These are phyloP conservation scores for Pachymerium ferrugineum DNA, from an alignment of 2,888 invertebrate species.

Conservation along the genomic window DNA sequence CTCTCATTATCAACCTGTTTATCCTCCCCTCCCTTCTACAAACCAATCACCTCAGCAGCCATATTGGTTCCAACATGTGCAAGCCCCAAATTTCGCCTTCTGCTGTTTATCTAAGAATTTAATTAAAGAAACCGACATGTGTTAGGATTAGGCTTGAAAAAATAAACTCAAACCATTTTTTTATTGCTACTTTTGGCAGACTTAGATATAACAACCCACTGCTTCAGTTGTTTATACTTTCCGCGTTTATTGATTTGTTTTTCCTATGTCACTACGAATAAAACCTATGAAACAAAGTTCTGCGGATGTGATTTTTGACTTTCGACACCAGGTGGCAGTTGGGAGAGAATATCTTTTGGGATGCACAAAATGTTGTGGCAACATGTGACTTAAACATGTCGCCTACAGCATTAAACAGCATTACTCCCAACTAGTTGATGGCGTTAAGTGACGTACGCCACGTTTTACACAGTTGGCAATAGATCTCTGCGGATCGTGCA, in stretches of 20 bases:
- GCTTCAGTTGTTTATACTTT: neutral
- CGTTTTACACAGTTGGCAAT: no score
- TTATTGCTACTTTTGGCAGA: neutral
- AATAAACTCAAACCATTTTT: constrained; percentile 1
- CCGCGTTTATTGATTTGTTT: neutral
- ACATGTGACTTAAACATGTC: no score
- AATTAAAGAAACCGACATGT: constrained; percentile 24
- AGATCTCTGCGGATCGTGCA: no score
- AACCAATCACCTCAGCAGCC: constrained; percentile 1
- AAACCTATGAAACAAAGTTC: no score
- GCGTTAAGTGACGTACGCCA: no score
- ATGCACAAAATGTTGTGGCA: no score
- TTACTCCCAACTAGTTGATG: no score
- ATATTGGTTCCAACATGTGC: neutral
- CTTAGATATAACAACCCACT: neutral
- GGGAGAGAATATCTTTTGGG: no score
- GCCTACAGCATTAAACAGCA: no score
- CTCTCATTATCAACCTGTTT: constrained; percentile 17
- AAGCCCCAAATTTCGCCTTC: neutral
- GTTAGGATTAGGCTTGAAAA: constrained; percentile 10
- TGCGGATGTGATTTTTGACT: neutral
- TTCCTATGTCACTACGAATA: no score
- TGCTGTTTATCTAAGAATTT: neutral
- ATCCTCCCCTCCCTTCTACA: neutral
- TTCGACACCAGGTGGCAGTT: no score